Percentiles rank a stretch among this genome's conserved stretches.
Evolutionary conservation across 2,888 invertebrate genomes (phyloP).

Genomic region (Meta bourneti): DNA sequence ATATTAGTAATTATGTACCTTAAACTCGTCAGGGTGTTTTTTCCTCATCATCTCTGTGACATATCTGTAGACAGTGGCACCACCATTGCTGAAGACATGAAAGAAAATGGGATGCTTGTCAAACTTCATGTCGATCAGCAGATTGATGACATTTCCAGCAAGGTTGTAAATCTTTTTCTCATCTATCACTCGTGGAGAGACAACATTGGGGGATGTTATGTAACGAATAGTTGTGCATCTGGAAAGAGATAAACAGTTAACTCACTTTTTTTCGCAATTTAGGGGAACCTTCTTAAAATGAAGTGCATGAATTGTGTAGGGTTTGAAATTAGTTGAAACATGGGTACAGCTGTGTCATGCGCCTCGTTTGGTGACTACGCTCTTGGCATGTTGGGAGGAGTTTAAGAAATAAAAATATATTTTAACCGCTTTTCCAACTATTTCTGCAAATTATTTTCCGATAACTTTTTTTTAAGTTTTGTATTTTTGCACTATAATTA

Average conservation of each 20-base stretch:
- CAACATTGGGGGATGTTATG: conserved; percentile 85
- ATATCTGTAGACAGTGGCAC: conserved; percentile 87
- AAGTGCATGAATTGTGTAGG: background rate
- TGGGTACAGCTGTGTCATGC: too few relatives aligned
- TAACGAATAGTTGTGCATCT: conserved; percentile 88
- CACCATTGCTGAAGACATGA: conserved; percentile 89
- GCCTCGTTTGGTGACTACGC: too few relatives aligned
- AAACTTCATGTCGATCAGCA: conserved; percentile 86
- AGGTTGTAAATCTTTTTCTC: conserved; percentile 84
- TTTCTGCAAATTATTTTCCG: too few relatives aligned
- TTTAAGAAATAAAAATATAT: too few relatives aligned
- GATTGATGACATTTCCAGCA: conserved; percentile 85
- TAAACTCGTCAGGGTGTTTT: conserved; percentile 64
- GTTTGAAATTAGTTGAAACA: too few relatives aligned
- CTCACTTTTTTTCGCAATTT: background rate
- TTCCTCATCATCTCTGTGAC: conserved; percentile 84
- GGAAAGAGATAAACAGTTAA: conserved; percentile 78
- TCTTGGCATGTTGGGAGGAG: too few relatives aligned
- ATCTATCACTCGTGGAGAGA: conserved; percentile 61
- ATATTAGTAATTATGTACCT: conserved; percentile 42
- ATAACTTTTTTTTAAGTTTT: too few relatives aligned
- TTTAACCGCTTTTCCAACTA: too few relatives aligned
- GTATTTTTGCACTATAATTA: too few relatives aligned
- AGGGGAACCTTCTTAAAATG: background rate
- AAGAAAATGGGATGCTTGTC: conserved; percentile 87